Evolutionary conservation across 2,797 vertebrate species (phyloP), one percentile per base, ranked within the genome.

Genomic region (Crocidura indochinensis): DNA sequence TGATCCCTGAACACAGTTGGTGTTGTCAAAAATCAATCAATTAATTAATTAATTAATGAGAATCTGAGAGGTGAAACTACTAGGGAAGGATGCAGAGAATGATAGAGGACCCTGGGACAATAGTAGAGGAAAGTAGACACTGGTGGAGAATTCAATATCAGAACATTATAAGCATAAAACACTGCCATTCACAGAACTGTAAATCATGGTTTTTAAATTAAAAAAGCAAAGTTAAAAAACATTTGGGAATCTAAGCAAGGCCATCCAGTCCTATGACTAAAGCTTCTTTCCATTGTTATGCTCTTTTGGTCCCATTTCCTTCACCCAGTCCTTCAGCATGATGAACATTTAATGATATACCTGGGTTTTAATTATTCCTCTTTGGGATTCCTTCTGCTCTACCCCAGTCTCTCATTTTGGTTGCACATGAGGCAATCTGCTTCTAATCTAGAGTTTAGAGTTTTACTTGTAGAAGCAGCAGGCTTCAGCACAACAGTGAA

Each of bases 171-270:
- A 19, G 56, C 17, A 15, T 20, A 60, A 60, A 60, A 60, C 17
- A 17, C 56, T 60, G 8, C 56, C 56, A 60, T 60, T 60, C 20
- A 60, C 22, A 20, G 15, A 8, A 20, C 38, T 38, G 38, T 38
- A 38, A 38, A 38, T 38, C 38, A 38, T 38, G 38, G 38, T 38
- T 38, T 38, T 38, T 38, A 38, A 38, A 38, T 38, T 2, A 38
- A 38, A 5, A 60, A 60, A 60, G 22, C 20, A 19, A 19, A 22
- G 7, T 60, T 20, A 60, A 68, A 88, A 84, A 67, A n/a, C 4
- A 2, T n/a, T 47, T 80, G 72, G 84, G 62, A 77, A 76, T 60
- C 29, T 60, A 89, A 27, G 38, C 47, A 87, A 81, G 44, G 20
- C 6, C 24, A 53, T 27, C 6, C 31, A 49, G 72, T 29, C 47